These are phyloP conservation scores for Vireo altiloquus DNA, from an alignment of 2,113 vertebrate species.

Conservation along the genomic window DNA sequence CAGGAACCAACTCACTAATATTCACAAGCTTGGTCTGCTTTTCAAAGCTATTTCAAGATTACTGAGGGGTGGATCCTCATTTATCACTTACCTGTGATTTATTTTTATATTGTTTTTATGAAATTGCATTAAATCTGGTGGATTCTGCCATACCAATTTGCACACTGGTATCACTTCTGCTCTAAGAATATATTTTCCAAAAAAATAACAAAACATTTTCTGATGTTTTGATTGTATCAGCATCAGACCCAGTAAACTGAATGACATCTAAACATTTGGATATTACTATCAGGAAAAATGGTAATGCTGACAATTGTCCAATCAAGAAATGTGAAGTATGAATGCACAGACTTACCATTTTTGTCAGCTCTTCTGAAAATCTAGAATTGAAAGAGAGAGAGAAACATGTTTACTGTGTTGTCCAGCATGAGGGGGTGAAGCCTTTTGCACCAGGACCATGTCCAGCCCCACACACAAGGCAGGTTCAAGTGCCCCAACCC, in stretches of 20 bases:
- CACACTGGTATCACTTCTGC: neutral
- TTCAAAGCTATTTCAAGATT: neutral
- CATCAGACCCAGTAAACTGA: neutral
- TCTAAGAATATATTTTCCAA: neutral
- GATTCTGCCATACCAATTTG: neutral
- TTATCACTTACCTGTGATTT: neutral
- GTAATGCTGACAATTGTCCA: neutral
- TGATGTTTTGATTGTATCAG: neutral
- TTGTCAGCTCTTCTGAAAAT: slow-evolving; percentile 82
- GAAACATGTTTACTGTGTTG: neutral
- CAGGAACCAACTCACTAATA: neutral
- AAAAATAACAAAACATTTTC: neutral
- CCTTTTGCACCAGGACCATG: neutral
- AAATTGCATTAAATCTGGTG: neutral
- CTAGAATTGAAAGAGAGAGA: slow-evolving; percentile 64
- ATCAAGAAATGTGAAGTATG: neutral
- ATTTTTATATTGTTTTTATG: neutral
- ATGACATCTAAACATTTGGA: neutral
- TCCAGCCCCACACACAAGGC: neutral
- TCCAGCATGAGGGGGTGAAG: neutral
- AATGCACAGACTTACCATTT: slow-evolving; percentile 72
- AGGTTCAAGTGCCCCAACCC: neutral
- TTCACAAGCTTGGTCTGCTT: neutral
- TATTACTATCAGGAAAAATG: neutral
- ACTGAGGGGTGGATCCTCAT: neutral